Base-by-base conservation (phyloP, 2,113 vertebrate species). In the Apistogramma diplotaenia region DNA sequence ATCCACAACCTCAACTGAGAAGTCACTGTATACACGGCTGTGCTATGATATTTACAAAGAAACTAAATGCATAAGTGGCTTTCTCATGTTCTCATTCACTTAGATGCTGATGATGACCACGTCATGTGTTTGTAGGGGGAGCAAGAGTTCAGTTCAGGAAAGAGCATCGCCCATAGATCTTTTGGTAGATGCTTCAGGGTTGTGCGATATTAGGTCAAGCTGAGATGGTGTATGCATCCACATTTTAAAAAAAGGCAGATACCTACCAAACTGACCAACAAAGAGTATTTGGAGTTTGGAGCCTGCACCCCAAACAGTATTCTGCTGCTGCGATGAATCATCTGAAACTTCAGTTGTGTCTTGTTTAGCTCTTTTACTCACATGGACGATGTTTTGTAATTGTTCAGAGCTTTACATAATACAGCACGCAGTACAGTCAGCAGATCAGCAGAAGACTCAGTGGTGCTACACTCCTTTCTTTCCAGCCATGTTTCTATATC, bases 401-500 rank as follows among this genome's bases (percentile, higher is more conserved):
- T 43, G n/a, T 54, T 53, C 27, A 58, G 49, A 35, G 18, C 31
- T 16, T 80, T 80, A 80, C 21, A 53, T 80, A 76, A 85, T 55
- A 51, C 21, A 35, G 81, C 35, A 76, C 5, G 27, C 43, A 33
- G 71, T 49, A 58, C 77, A 79, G 78, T 88, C 87, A 83, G 74
- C 8, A 35, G 78, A 87, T 82, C 70, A 80, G 67, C 85, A 72
- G 25, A 43, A 46, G 73, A 53, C 74, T 78, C 56, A 18, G 76
- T 81, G 67, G 77, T 54, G 27, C 55, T 56, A 12, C 67, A 19
- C 74, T 82, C 65, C 35, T 70, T 79, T 72, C 55, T 67, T 74
- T 80, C 61, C 65, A 13, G 51, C 60, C 54, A 15, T 81, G 60
- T 85, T 89, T 77, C 85, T 78, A 81, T 84, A 88, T 85, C 84